Percentiles rank a stretch among this genome's conserved stretches.
Evolutionary conservation across 2,888 invertebrate genomes (phyloP).

Genomic region (Macrostomum cliftonense): DNA sequence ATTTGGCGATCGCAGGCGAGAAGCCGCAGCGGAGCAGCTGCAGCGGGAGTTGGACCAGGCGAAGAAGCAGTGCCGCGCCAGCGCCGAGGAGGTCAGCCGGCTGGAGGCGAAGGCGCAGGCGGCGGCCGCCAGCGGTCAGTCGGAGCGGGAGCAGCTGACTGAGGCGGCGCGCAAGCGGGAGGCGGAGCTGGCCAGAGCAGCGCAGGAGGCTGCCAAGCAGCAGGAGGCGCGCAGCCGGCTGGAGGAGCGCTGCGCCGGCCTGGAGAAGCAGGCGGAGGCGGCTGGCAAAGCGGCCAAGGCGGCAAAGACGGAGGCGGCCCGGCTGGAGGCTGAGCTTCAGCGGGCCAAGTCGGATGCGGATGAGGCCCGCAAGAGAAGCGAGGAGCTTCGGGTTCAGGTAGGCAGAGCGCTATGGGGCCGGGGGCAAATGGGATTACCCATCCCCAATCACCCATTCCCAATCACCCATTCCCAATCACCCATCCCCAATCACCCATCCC

Average conservation of each 20-base stretch:
- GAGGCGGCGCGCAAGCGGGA: constrained; percentile 20
- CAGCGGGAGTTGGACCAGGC: constrained; percentile 22
- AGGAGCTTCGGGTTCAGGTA: constrained; percentile 2
- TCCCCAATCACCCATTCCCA: too few species aligned
- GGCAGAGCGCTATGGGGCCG: too few species aligned
- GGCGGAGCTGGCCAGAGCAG: neutral
- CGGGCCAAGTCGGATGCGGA: constrained; percentile 3
- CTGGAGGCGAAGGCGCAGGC: constrained; percentile 32
- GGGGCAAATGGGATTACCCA: constrained; percentile 3
- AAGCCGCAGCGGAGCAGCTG: constrained; percentile 27
- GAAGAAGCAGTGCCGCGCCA: constrained; percentile 24
- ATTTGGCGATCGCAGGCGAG: constrained; percentile 15
- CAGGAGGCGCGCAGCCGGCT: neutral
- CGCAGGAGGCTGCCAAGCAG: constrained; percentile 8
- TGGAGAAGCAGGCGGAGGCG: constrained; percentile 7
- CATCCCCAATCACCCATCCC: too few species aligned
- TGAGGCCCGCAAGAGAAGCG: constrained; percentile 5
- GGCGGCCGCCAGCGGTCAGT: constrained; percentile 30
- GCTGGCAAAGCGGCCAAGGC: neutral
- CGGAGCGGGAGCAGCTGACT: constrained; percentile 30
- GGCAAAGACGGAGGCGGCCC: constrained; percentile 7
- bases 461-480: too few species aligned
- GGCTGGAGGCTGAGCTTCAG: constrained; percentile 3
- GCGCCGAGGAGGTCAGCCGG: constrained; percentile 29
- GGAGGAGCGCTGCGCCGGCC: neutral